Base-by-base conservation (phyloP, 2,797 vertebrate species). In the Aphelocoma californica region DNA sequence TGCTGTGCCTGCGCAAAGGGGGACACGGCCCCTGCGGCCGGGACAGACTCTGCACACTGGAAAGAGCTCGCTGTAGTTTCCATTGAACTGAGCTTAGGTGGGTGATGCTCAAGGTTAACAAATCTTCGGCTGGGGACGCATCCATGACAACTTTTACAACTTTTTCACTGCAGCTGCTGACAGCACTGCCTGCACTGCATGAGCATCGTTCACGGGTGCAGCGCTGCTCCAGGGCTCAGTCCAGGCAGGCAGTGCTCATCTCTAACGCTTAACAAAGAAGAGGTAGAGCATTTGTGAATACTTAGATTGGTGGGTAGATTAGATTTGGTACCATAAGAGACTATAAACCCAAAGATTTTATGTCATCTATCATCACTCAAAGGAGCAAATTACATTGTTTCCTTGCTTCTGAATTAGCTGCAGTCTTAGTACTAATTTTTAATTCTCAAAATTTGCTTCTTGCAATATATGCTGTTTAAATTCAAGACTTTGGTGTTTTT, bases 21-120 rank as follows among this genome's bases (percentile, higher is more conserved):
- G 32, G 47, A 26, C 50, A 9, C 18, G 1, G 3, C 44, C 47
- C 18, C 29, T 8, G n/a, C 61, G 7, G 10, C 38, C 1, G 1
- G 5, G 36, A 57, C 71, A 25, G 21, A 3, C 1, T 21, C 87
- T 53, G 66, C 40, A 31, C 19, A 1, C 3, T 9, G 64, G 14
- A 29, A 44, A 36, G 45, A 45, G 15, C 53, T 71, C 78, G 0
- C 66, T 34, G 19, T 2, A 6, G 11, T 31, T 65, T 26, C 53
- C 32, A 31, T 2, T 24, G 44, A 64, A 70, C 38, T 9, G 25
- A 48, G 8, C 29, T 57, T 8, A n/a, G 53, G 51, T 66, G 47
- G 18, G 29, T 29, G 60, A 77, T 44, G 44, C 61, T 73, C 36
- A 6, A 38, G 25, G 50, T 14, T 32, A 74, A 56, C 23, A 53